These are phyloP conservation scores for Mesaphorura yosii DNA, from an alignment of 1,140 invertebrate genomes.

Conservation along the genomic window DNA sequence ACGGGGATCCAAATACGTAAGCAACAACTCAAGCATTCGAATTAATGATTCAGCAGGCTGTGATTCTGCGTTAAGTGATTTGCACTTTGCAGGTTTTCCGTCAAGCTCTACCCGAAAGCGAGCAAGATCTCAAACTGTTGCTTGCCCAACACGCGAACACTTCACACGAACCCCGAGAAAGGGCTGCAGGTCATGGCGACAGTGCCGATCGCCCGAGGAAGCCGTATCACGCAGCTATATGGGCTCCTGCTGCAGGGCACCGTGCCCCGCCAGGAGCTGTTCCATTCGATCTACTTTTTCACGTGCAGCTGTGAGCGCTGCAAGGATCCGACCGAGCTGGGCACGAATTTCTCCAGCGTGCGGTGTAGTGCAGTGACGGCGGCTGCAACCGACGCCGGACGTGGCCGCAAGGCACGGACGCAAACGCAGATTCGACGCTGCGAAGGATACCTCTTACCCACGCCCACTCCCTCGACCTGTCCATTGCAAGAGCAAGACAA, in stretches of 20 bases:
- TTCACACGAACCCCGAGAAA: background rate
- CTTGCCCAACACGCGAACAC: background rate
- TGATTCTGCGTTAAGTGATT: too few species aligned
- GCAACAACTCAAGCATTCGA: too few species aligned
- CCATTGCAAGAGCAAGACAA: background rate
- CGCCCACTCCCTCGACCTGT: conserved; percentile 18
- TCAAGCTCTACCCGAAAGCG: background rate
- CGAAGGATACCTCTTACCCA: conserved; percentile 19
- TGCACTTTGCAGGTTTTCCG: background rate
- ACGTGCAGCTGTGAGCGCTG: conserved; percentile 59
- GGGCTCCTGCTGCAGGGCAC: background rate
- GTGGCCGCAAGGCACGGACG: too few species aligned
- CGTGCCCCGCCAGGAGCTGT: background rate
- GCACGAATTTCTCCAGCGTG: conserved; percentile 57
- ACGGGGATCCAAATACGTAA: too few species aligned
- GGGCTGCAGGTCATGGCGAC: background rate
- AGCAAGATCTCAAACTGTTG: background rate
- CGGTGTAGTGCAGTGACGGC: conserved; percentile 42
- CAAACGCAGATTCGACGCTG: too few species aligned
- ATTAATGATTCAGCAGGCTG: too few species aligned
- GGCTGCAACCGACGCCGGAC: too few species aligned
- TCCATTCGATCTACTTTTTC: conserved; percentile 45
- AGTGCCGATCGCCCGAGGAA: background rate
- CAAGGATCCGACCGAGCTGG: conserved; percentile 57
- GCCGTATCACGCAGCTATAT: background rate